Conservation (phyloP, 1,140 invertebrate genomes). For the Pachypsylla venusta region DNA sequence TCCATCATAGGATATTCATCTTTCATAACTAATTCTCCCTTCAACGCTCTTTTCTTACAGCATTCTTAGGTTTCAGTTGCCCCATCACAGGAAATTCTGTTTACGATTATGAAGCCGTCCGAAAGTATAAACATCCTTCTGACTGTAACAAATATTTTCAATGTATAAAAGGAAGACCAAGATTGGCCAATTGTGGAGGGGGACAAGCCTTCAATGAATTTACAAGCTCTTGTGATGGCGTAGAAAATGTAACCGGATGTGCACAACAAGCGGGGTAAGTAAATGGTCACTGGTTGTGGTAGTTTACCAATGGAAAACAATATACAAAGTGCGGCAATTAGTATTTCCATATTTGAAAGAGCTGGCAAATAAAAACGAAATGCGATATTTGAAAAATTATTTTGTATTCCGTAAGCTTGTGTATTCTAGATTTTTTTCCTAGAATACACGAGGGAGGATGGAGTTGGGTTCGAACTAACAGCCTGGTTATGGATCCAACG, state of each 20-base stretch:
- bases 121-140: conserved; percentile 39
- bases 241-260: conserved; percentile 60
- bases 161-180: conserved; percentile 56
- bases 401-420: too few relatives aligned
- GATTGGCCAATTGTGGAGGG: conserved; percentile 54
- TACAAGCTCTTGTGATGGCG: conserved; percentile 54
- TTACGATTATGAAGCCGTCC: conserved; percentile 30
- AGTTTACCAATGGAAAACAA: too few relatives aligned
- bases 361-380: too few relatives aligned
- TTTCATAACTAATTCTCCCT: too few relatives aligned
- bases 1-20: conserved; percentile 13
- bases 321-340: too few relatives aligned
- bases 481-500: too few relatives aligned
- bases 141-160: conserved; percentile 71
- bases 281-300: too few relatives aligned
- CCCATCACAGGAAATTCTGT: conserved; percentile 29
- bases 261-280: neutral
- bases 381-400: too few relatives aligned
- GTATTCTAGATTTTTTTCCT: too few relatives aligned
- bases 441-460: too few relatives aligned
- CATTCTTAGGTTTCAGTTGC: conserved; percentile 50
- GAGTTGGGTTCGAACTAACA: too few relatives aligned
- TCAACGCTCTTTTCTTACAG: conserved; percentile 33
- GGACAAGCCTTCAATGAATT: conserved; percentile 66
- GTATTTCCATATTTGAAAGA: too few relatives aligned